A percentile compares a stretch with the other conserved stretches of the same genome.
Conservation (phyloP, 2,797 vertebrate genomes). For the Mastacembelus armatus region DNA sequence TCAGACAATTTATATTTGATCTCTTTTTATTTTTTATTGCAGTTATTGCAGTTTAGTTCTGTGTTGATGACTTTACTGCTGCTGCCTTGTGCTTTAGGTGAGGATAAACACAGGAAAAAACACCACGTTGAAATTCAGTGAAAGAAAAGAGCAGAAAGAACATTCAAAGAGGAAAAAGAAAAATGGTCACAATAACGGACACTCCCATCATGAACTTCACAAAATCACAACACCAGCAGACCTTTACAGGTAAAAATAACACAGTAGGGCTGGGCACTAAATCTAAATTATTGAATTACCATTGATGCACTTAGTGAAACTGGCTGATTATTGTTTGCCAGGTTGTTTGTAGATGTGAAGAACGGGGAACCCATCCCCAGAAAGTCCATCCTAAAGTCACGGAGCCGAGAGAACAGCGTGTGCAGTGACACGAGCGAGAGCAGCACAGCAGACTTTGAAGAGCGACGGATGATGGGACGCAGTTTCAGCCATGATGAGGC, state of each 20-base stretch:
- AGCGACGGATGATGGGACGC: slow-evolving; percentile 84
- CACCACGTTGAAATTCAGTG: slow-evolving; percentile 97
- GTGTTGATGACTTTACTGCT: neutral
- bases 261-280: accelerated
- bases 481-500: slow-evolving; percentile 89
- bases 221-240: slow-evolving; percentile 92
- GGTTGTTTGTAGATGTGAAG: slow-evolving; percentile 95
- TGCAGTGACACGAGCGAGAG: slow-evolving; percentile 97
- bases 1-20: slow-evolving; percentile 64
- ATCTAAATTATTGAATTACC: neutral
- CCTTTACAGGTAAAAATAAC: slow-evolving; percentile 89
- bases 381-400: slow-evolving; percentile 97
- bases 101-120: slow-evolving; percentile 99
- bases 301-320: neutral
- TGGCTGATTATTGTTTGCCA: slow-evolving; percentile 47
- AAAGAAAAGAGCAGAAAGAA: slow-evolving; percentile 96
- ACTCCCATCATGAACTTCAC: slow-evolving; percentile 85
- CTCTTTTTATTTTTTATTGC: neutral
- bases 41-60: too few relatives aligned
- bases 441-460: slow-evolving; percentile 92
- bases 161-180: slow-evolving; percentile 94
- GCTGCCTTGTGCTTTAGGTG: slow-evolving; percentile 82
- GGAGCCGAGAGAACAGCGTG: slow-evolving; percentile 96
- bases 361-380: slow-evolving; percentile 94
- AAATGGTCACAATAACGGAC: slow-evolving; percentile 88